Conservation (phyloP, 2,113 vertebrate species). For the Abramis brama region DNA sequence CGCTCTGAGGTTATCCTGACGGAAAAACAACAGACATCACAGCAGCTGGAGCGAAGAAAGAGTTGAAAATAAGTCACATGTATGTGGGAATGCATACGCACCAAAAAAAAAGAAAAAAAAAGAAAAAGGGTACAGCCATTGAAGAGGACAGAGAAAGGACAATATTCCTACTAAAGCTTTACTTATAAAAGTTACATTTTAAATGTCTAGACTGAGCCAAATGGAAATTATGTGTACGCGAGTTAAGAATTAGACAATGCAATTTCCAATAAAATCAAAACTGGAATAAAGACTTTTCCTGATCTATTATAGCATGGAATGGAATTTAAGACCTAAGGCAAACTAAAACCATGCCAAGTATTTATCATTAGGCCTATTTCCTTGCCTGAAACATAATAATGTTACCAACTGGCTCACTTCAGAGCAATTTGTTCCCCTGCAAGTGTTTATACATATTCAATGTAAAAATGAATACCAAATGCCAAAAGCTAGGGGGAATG, state of each 20-base stretch:
- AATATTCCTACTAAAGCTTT: not conserved
- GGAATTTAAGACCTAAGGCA: conserved; percentile 8
- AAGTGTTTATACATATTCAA: conserved; percentile 54
- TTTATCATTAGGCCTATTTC: conserved; percentile 24
- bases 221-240: not conserved
- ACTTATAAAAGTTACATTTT: not conserved
- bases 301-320: not conserved
- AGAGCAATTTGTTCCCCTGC: conserved; percentile 46
- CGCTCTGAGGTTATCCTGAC: conserved; percentile 21
- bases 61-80: conserved; percentile 5
- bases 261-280: not conserved
- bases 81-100: conserved; percentile 14
- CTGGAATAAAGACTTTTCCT: not conserved
- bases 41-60: not conserved
- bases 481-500: conserved; percentile 37
- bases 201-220: conserved; percentile 10
- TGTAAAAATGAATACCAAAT: conserved; percentile 54
- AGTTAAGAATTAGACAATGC: not conserved
- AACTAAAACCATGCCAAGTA: conserved; percentile 28
- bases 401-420: conserved; percentile 18
- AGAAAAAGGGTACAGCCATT: not conserved
- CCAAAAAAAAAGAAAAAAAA: conserved; percentile 18
- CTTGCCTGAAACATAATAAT: conserved; percentile 43
- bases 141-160: not conserved
- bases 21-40: conserved; percentile 35